A percentile compares a stretch with the other conserved stretches of the same genome.
phyloP scores from a whole-genome alignment of 1,140 invertebrate species.

The Drosophila mauritiana region DNA sequence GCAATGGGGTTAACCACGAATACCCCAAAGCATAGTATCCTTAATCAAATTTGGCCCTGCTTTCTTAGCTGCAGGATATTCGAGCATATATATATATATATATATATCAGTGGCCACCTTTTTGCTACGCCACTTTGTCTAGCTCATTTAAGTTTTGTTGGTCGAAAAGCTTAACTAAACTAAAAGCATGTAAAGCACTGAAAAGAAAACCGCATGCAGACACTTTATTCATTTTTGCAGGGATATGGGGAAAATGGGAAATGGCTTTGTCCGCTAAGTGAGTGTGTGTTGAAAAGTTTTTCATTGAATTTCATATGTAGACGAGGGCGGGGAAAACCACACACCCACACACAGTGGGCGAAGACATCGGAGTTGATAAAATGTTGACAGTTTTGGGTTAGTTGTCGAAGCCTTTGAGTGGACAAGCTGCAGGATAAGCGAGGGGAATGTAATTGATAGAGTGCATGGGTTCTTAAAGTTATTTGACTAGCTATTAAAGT shows the following conservation, averaged over 20 bases:
- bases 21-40: slow-evolving; percentile 38
- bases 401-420: slow-evolving; percentile 52
- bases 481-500: slow-evolving; percentile 11
- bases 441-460: slow-evolving; percentile 22
- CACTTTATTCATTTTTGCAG: slow-evolving; percentile 32
- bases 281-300: slow-evolving; percentile 63
- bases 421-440: not conserved
- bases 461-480: slow-evolving; percentile 27
- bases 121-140: slow-evolving; percentile 25
- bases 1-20: slow-evolving; percentile 77
- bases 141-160: slow-evolving; percentile 72
- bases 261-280: slow-evolving; percentile 19
- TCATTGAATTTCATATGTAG: slow-evolving; percentile 73
- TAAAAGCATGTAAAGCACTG: slow-evolving; percentile 75
- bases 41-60: slow-evolving; percentile 51
- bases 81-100: slow-evolving; percentile 4
- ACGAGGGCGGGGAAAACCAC: slow-evolving; percentile 55
- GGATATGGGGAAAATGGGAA: slow-evolving; percentile 19
- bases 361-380: slow-evolving; percentile 63
- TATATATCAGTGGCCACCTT: not conserved
- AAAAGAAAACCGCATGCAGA: slow-evolving; percentile 60
- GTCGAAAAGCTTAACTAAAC: slow-evolving; percentile 75
- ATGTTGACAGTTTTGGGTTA: slow-evolving; percentile 78
- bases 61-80: slow-evolving; percentile 33
- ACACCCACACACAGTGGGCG: slow-evolving; percentile 15